Base-by-base conservation (phyloP, 2,797 vertebrate species). In the Channallabes apus region DNA sequence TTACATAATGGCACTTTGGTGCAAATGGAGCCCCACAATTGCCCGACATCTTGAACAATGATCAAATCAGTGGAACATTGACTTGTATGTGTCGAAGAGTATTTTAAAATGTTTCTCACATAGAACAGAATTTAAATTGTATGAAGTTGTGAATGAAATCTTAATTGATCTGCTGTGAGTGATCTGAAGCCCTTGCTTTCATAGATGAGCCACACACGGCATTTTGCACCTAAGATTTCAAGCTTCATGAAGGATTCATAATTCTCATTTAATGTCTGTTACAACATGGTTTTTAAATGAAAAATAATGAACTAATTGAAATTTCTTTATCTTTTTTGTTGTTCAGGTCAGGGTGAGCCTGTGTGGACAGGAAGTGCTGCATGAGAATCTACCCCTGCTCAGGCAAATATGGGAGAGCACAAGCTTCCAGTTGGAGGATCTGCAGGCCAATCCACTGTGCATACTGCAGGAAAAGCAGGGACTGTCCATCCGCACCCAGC, bases 351-450 rank as follows among this genome's bases (percentile, higher is more conserved):
- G 24, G 1, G 89, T 98, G 38, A 51, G 84, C 1, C 95, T 97
- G 84, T 94, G 95, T 0, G 95, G 95, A 78, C 80, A 88, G 65
- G 90, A 95, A 56, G 94, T 96, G 17, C 89, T 99, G 67, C 88
- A 86, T 0, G 95, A 96, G 64, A 79, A 82, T 1, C 94, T 98
- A n/a, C 94, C 95, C 7, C 85, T 87, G 59, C 94, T 98, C 56
- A 92, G 97, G 82, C 93, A 89, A 0, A 58, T 95, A 59, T 99
- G 97, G 97, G 97, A 99, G 86, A 95, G 94, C 85, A 98, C 97
- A 0, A 98, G 97, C 84, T 98, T 98, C 93, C 96, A 95, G 80
- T 92, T 99, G 88, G 97, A 98, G 86, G 87, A 93, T 24, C 91
- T 97, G 67, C 97, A 99, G 91, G 93, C 96, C 59, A 93, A 96